Evolutionary conservation across 2,888 invertebrate species (phyloP).

Genomic region (Trimorus sp.): DNA sequence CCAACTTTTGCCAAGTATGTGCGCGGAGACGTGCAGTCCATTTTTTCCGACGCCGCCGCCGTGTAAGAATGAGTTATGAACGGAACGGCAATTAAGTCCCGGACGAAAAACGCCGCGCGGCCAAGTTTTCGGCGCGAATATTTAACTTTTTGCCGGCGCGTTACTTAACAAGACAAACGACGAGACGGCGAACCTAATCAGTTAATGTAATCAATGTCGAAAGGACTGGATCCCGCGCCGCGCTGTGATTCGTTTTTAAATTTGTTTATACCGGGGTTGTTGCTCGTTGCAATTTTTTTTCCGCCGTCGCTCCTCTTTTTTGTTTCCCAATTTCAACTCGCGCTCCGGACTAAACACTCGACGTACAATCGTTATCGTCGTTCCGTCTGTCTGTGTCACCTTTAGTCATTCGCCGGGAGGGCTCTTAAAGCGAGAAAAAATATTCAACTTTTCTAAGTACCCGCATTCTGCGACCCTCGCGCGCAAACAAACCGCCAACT

Average conservation of each 20-base stretch:
- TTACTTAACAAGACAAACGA: conserved; percentile 43
- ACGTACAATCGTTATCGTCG: conserved; percentile 51
- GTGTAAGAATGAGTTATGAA: conserved; percentile 75
- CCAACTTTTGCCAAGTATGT: conserved; percentile 80
- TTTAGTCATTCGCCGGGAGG: conserved; percentile 46
- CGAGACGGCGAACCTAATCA: conserved; percentile 37
- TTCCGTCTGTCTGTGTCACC: conserved; percentile 52
- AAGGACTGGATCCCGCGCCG: background rate
- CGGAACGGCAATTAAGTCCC: conserved; percentile 73
- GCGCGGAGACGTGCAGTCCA: conserved; percentile 63
- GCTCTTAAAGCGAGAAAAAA: conserved; percentile 57
- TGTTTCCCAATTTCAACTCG: background rate
- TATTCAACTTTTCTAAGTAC: conserved; percentile 64
- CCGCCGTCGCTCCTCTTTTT: conserved; percentile 68
- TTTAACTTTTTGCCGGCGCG: conserved; percentile 47
- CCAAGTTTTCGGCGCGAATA: conserved; percentile 27
- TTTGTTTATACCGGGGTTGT: background rate
- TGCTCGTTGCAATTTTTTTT: background rate
- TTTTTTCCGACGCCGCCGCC: conserved; percentile 50
- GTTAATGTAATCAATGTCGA: conserved; percentile 33
- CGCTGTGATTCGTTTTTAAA: background rate
- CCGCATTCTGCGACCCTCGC: conserved; percentile 58
- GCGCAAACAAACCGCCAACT: conserved; percentile 68
- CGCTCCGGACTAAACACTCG: conserved; percentile 39
- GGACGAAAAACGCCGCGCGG: conserved; percentile 66